Evolutionary conservation across 2,113 vertebrate genomes (phyloP).

Genomic region (Microcebus murinus): DNA sequence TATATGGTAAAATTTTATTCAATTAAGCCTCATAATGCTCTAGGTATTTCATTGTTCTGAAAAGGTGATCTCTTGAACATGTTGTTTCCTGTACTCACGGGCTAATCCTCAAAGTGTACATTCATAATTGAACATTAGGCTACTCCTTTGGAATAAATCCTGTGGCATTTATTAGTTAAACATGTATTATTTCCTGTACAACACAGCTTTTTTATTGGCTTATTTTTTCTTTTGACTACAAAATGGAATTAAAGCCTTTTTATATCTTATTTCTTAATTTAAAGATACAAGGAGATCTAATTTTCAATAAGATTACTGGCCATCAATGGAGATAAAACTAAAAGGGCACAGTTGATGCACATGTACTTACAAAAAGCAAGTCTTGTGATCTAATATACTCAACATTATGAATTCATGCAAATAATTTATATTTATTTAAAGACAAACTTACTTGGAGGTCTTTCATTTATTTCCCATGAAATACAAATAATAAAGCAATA

Average conservation of each 20-base stretch:
- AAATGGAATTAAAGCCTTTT: slow-evolving; percentile 24
- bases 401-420: background rate
- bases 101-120: slow-evolving; percentile 76
- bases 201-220: slow-evolving; percentile 34
- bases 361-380: background rate
- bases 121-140: slow-evolving; percentile 62
- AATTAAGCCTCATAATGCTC: slow-evolving; percentile 74
- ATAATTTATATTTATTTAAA: slow-evolving; percentile 41
- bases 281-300: slow-evolving; percentile 34
- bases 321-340: background rate
- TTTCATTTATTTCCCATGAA: slow-evolving; percentile 20
- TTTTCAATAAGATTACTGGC: slow-evolving; percentile 14
- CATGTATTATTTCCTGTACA: slow-evolving; percentile 32
- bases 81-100: slow-evolving; percentile 75
- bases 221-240: background rate
- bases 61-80: slow-evolving; percentile 71
- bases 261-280: background rate
- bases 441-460: background rate
- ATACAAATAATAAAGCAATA: background rate
- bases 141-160: slow-evolving; percentile 66
- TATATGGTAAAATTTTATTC: slow-evolving; percentile 67
- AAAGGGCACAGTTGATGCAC: background rate
- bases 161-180: slow-evolving; percentile 51
- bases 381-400: background rate
- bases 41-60: slow-evolving; percentile 74